Evolutionary conservation across 2,888 invertebrate genomes (phyloP).

Genomic region (Polylopha cassiicola): DNA sequence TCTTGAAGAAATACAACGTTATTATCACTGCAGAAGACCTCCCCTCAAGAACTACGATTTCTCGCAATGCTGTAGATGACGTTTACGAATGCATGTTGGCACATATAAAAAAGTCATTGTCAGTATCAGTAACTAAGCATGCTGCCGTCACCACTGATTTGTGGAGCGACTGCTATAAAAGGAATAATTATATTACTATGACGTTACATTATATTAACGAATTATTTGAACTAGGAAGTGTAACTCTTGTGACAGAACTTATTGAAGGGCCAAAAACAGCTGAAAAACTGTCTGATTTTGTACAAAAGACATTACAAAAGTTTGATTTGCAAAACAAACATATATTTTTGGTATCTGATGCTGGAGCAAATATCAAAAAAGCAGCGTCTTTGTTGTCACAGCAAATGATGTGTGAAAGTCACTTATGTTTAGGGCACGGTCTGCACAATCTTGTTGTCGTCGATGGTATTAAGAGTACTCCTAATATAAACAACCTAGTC

Average conservation of each 20-base stretch:
- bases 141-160: conserved; percentile 4
- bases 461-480: conserved; percentile 9
- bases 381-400: neutral
- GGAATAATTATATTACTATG: neutral
- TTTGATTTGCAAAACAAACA: conserved; percentile 1
- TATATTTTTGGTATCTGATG: neutral
- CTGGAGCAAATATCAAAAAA: neutral
- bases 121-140: too few species aligned
- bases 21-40: neutral
- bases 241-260: neutral
- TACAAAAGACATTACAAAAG: neutral
- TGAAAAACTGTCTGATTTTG: neutral
- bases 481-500: conserved; percentile 2
- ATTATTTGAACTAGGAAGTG: conserved; percentile 1
- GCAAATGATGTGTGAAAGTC: too few species aligned
- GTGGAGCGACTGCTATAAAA: neutral
- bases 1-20: neutral
- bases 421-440: conserved; percentile 16
- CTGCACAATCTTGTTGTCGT: conserved; percentile 13
- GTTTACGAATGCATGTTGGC: neutral
- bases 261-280: neutral
- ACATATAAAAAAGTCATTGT: too few species aligned
- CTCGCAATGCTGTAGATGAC: neutral
- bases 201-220: neutral
- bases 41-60: neutral